Evolutionary conservation across 2,888 invertebrate species (phyloP), one percentile per base, ranked within the genome.

Genomic region (Macaria notata): DNA sequence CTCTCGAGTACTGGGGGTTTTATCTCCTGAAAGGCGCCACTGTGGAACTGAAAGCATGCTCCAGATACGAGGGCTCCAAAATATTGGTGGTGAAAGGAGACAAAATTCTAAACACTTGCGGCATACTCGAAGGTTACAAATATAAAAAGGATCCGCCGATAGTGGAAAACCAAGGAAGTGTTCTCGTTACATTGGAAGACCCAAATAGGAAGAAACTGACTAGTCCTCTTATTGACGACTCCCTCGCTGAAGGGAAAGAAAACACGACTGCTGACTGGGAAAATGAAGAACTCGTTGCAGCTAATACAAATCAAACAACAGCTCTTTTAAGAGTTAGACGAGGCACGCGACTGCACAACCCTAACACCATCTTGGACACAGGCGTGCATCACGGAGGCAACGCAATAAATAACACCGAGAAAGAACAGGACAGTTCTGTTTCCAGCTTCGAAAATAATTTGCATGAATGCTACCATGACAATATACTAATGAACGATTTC

Each of bases 1-100:
- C 96, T 7, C 84, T 97, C 39, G 97, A 97, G 80, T 97, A 97
- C 81, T 97, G 96, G 96, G 96, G 97, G 3, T 97, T 97, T 84
- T 97, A 95, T 85, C 88, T 97, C 47, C 88, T 96, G 49, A 94
- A 94, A 81, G 96, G 96, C 31, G 96, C 97, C 1, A 93, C 93
- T 8, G 96, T 97, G 3, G 93, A 94, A 64, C 85, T 97, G 31
- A 95, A 95, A 73, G 95, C 95, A 46, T 97, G 97, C 78, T 96
- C 97, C 8, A 93, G 95, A 75, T 95, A 93, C 77, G 93, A 94
- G 68, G 97, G 97, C 9, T 95, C 96, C 0, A 94, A 95, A 58
- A 94, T 97, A 72, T 87, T 97, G 70, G 95, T 97, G 2, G 96
- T 97, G 0, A 94, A 95, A 83, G 97, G 96, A 6, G 95, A 95